Evolutionary conservation across 2,797 vertebrate species (phyloP).

Genomic region (Australoheros facetus): DNA sequence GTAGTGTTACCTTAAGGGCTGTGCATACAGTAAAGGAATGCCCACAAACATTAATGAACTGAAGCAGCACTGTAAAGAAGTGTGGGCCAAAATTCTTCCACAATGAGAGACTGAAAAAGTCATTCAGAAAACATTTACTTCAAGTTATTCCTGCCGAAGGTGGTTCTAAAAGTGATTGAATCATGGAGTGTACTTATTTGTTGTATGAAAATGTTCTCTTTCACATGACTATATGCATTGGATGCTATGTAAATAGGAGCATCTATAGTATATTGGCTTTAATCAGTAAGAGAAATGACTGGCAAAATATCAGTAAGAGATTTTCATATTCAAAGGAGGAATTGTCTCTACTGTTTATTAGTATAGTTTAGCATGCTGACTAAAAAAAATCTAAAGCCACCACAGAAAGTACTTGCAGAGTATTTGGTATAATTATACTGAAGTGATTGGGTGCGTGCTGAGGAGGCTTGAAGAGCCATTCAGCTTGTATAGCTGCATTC

Average conservation of each 20-base stretch:
- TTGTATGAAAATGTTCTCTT: neutral
- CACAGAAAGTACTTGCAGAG: neutral
- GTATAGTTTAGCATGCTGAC: neutral
- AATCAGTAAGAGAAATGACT: conserved; percentile 16
- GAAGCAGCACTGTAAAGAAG: neutral
- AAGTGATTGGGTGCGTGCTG: conserved; percentile 1
- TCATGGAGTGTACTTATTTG: neutral
- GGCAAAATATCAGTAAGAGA: conserved; percentile 3
- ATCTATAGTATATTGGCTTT: conserved; percentile 8
- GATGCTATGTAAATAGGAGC: neutral
- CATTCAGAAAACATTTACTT: neutral
- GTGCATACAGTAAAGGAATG: neutral
- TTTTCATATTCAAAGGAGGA: conserved; percentile 3
- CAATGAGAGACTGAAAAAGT: neutral
- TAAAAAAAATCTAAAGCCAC: neutral
- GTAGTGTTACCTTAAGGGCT: neutral
- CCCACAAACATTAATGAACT: neutral
- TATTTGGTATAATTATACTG: neutral
- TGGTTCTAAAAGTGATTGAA: neutral
- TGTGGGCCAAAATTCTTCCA: neutral
- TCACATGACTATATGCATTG: neutral
- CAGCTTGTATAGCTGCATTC: neutral
- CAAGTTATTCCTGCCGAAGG: neutral
- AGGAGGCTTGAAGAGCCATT: neutral
- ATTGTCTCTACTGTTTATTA: neutral